Evolutionary conservation across 2,888 invertebrate genomes (phyloP).

Genomic region (Drosophila mulleri): DNA sequence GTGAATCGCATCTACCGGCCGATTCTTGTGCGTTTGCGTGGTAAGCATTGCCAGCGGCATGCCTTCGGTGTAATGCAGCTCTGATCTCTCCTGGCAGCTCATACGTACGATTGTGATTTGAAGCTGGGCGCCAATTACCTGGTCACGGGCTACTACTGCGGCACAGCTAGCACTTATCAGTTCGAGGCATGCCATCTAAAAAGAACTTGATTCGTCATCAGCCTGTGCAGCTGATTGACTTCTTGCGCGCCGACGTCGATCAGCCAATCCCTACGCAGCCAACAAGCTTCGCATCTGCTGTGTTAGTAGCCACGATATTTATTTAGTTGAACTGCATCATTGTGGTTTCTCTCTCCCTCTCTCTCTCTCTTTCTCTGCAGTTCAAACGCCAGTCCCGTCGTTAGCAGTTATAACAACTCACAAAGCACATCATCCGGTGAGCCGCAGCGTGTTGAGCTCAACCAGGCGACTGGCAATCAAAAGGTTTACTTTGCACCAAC

Average conservation of each 20-base stretch:
- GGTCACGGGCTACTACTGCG: constrained; percentile 78
- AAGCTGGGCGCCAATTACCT: constrained; percentile 79
- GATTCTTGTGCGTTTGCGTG: constrained; percentile 67
- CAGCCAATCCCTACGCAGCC: not conserved
- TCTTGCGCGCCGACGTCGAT: constrained; percentile 30
- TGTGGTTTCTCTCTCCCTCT: not conserved
- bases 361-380: constrained; percentile 7
- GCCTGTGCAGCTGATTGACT: constrained; percentile 47
- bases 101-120: constrained; percentile 76
- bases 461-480: not conserved
- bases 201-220: constrained; percentile 46
- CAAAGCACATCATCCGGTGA: not conserved
- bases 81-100: constrained; percentile 47
- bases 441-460: too few relatives aligned
- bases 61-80: not conserved
- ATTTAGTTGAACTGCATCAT: not conserved
- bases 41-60: constrained; percentile 37
- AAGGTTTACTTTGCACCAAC: not conserved
- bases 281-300: not conserved
- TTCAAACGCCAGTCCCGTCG: constrained; percentile 19
- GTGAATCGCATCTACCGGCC: constrained; percentile 69
- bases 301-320: not conserved
- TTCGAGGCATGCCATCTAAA: constrained; percentile 83
- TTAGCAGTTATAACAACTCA: constrained; percentile 11
- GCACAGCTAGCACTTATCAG: constrained; percentile 54